Base-by-base conservation (phyloP, 1,140 invertebrate genomes). In the Melitaea cinxia region DNA sequence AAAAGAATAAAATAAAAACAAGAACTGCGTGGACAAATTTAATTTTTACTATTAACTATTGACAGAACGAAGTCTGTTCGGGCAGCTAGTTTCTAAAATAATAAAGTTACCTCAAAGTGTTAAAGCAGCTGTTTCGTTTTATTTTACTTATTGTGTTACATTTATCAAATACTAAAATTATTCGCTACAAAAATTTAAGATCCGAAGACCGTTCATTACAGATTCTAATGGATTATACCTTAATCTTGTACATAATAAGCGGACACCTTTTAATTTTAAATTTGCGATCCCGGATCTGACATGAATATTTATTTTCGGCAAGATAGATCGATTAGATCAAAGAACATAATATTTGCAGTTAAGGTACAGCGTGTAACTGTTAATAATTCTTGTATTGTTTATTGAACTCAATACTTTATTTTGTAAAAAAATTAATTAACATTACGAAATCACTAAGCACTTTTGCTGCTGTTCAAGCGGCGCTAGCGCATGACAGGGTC, bases 401-500 rank as follows among this genome's bases (percentile, higher is more conserved):
- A 9, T 26, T 15, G 52, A 12, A 56, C 28, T 33, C 15, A 17
- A 57, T 49, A 10, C n/a, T 33, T 2, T 12, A 33, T 33, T 33
- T 33, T 33, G 9, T 12, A 33, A n/a, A n/a, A n/a, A n/a, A n/a
- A 47, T 47, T 19, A 35, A 4, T 23, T 47, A 12, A 47, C 23
- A 10, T 23, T 47, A n/a, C n/a, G 17, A 30, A 54, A 63, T 9
- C 39, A 49, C 37, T 42, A 17, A 47, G n/a, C 33, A 59, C 47
- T 59, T 63, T 45, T 49, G 59, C 52, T 66, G 64, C 24, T 72
- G 77, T 77, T 69, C 53, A 54, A 64, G 37, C 79, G 68, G 74
- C 78, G 79, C 79, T 66, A 73, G 72, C 75, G 73, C 82, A 78
- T 73, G 79, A 87, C 83, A 89, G 85, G 88, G 88, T 90, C 88